Conservation (phyloP, 2,888 invertebrate species). For the Drosophila mimica region DNA sequence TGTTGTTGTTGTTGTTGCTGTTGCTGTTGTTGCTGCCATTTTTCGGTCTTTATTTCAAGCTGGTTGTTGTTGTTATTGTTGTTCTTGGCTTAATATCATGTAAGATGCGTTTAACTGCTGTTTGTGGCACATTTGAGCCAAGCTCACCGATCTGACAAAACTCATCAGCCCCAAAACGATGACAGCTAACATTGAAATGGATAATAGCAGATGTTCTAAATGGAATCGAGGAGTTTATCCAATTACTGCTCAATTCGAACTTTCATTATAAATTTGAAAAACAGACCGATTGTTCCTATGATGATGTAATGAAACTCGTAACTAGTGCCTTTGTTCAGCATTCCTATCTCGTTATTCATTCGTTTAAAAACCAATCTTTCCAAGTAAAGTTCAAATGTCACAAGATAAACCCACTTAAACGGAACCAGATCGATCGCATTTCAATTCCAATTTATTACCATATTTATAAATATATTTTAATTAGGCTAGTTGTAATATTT, state of each 20-base stretch:
- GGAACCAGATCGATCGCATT: background rate
- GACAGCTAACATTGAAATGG: background rate
- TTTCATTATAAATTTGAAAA: background rate
- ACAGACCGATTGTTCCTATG: too few relatives aligned
- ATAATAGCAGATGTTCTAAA: too few relatives aligned
- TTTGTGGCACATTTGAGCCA: slow-evolving; percentile 16
- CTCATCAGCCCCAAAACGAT: slow-evolving; percentile 25
- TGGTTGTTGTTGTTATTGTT: background rate
- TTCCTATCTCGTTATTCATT: too few relatives aligned
- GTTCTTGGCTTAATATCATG: slow-evolving; percentile 44
- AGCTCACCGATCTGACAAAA: slow-evolving; percentile 35
- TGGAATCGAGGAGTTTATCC: background rate
- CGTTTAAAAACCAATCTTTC: background rate
- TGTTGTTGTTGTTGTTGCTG: background rate
- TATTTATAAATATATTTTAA: background rate
- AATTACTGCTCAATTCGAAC: background rate
- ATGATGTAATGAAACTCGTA: too few relatives aligned
- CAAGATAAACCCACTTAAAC: background rate
- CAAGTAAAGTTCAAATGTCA: background rate
- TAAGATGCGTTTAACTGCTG: slow-evolving; percentile 26
- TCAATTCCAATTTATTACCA: background rate
- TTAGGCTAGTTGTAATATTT: background rate
- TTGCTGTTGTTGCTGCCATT: background rate
- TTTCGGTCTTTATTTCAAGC: background rate
- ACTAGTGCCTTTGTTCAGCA: too few relatives aligned